Percentiles rank a stretch among this genome's conserved stretches.
Evolutionary conservation across 2,113 vertebrate species (phyloP).

Genomic region (Otolemur garnettii): DNA sequence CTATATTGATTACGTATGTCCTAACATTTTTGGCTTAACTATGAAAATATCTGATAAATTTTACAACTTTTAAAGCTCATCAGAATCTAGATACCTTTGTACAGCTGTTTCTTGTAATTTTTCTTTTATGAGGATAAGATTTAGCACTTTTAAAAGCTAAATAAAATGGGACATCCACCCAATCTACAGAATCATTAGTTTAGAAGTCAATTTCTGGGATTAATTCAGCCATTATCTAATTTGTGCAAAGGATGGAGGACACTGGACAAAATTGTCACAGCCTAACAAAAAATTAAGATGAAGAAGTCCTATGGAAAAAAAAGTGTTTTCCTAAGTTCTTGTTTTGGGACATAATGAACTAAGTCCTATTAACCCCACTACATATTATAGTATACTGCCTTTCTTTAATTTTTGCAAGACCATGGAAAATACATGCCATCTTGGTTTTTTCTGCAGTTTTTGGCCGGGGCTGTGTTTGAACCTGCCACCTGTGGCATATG

Average conservation of each 20-base stretch:
- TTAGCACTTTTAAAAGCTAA: constrained; percentile 68
- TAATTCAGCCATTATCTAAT: constrained; percentile 65
- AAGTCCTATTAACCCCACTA: constrained; percentile 61
- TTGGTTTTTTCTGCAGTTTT: constrained; percentile 9
- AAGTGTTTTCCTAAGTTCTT: constrained; percentile 55
- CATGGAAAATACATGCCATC: constrained; percentile 59
- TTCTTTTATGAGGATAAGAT: constrained; percentile 41
- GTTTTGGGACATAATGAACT: constrained; percentile 74
- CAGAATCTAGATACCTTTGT: constrained; percentile 65
- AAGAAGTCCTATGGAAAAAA: constrained; percentile 34
- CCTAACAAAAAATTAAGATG: constrained; percentile 40
- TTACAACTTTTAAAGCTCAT: constrained; percentile 72
- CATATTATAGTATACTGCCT: constrained; percentile 57
- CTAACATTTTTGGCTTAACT: constrained; percentile 74
- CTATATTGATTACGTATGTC: constrained; percentile 21
- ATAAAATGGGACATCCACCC: constrained; percentile 37
- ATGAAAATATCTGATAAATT: constrained; percentile 66
- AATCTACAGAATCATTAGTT: constrained; percentile 58
- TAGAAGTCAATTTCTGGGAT: constrained; percentile 59
- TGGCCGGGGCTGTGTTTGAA: too few species aligned
- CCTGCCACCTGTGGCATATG: too few species aligned
- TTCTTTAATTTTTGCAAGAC: constrained; percentile 71
- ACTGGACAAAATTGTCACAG: constrained; percentile 36
- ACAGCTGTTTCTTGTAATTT: constrained; percentile 43
- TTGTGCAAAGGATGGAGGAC: constrained; percentile 50